phyloP scores from a whole-genome alignment of 2,797 vertebrate genomes.

The Myotis vivesi region DNA sequence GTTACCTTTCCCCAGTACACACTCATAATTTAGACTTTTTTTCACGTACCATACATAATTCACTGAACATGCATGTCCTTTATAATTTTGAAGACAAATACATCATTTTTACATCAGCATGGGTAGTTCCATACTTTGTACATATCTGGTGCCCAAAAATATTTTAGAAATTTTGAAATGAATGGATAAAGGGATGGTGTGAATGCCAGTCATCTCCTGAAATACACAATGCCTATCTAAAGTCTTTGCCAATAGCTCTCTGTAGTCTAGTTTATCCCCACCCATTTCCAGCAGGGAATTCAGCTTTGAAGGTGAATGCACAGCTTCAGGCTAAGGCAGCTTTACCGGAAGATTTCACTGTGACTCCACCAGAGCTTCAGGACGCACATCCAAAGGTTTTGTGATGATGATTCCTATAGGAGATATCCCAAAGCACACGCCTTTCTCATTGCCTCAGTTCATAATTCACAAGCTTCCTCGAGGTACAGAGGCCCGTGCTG shows the following conservation, averaged over 20 bases:
- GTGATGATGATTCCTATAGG: not conserved
- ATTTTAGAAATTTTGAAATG: not conserved
- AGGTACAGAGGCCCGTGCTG: not conserved
- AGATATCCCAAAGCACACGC: conserved; percentile 12
- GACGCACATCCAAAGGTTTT: not conserved
- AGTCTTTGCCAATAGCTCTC: not conserved
- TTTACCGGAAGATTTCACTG: not conserved
- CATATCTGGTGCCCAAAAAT: not conserved
- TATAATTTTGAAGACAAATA: not conserved
- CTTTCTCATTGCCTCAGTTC: conserved; percentile 29
- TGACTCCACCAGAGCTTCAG: not conserved
- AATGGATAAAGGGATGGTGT: not conserved
- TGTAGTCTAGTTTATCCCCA: not conserved
- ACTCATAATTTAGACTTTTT: not conserved
- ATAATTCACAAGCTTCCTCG: conserved; percentile 33
- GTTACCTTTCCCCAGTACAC: not conserved
- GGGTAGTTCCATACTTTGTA: not conserved
- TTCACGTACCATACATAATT: not conserved
- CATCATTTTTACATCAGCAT: not conserved
- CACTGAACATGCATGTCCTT: not conserved
- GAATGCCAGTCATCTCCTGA: not conserved
- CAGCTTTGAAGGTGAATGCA: not conserved
- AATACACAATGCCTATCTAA: not conserved
- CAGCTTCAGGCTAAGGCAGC: not conserved
- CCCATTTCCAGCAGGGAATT: not conserved